Percentiles rank a stretch among this genome's conserved stretches.
Conservation (phyloP, 1,140 invertebrate genomes). For the Penaeus vannamei region DNA sequence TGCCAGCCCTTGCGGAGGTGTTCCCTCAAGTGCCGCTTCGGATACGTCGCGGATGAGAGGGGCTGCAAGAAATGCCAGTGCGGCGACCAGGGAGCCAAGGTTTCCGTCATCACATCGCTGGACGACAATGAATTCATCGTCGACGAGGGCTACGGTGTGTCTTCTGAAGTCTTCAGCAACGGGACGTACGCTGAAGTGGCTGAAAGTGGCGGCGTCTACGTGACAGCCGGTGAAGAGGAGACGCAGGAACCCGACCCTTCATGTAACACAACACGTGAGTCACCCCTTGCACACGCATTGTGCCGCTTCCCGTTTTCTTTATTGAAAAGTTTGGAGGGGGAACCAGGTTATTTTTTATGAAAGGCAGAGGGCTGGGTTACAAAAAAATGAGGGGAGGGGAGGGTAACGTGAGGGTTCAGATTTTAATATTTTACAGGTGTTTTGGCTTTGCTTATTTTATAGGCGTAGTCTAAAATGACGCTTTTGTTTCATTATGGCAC, state of each 20-base stretch:
- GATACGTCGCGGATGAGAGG: conserved; percentile 9
- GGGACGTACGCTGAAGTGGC: conserved; percentile 1
- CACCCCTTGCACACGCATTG: not conserved
- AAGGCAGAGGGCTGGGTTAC: too few species aligned
- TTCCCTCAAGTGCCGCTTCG: conserved; percentile 5
- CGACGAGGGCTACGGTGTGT: not conserved
- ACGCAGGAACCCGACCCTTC: not conserved
- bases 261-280: conserved; percentile 21
- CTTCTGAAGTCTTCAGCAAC: not conserved
- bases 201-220: not conserved
- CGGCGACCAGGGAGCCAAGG: not conserved
- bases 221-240: not conserved
- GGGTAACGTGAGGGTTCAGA: too few species aligned
- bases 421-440: too few species aligned
- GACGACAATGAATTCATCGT: conserved; percentile 6
- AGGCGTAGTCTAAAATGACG: too few species aligned
- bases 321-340: too few species aligned
- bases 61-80: conserved; percentile 42
- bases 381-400: too few species aligned
- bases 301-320: too few species aligned
- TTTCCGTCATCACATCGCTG: not conserved
- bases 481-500: too few species aligned
- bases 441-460: too few species aligned
- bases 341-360: too few species aligned
- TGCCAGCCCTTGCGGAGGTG: conserved; percentile 25